Evolutionary conservation across 2,888 invertebrate genomes (phyloP).

Genomic region (Lutraria lutraria): DNA sequence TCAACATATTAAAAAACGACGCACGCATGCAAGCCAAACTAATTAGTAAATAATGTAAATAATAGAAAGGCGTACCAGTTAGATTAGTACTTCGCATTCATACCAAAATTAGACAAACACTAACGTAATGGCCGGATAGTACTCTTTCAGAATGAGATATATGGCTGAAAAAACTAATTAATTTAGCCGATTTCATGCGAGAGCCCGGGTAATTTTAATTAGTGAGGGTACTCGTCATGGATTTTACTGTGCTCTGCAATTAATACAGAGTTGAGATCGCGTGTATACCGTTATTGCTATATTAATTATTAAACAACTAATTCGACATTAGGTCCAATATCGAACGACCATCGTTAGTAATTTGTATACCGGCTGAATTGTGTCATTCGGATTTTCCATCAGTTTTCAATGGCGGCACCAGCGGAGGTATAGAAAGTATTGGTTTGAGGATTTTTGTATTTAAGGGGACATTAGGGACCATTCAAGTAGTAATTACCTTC

Average conservation of each 20-base stretch:
- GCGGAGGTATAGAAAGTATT: background rate
- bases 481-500: background rate
- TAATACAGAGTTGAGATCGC: slow-evolving; percentile 49
- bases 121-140: slow-evolving; percentile 11
- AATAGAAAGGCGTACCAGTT: background rate
- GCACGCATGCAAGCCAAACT: background rate
- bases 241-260: slow-evolving; percentile 39
- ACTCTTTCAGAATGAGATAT: background rate
- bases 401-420: background rate
- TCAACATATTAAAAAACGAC: background rate
- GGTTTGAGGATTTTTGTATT: background rate
- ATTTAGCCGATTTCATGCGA: slow-evolving; percentile 39
- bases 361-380: slow-evolving; percentile 14
- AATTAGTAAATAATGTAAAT: slow-evolving; percentile 7
- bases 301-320: slow-evolving; percentile 66
- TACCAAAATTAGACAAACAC: background rate
- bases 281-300: slow-evolving; percentile 63
- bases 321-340: slow-evolving; percentile 55
- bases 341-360: slow-evolving; percentile 49
- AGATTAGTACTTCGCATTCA: background rate
- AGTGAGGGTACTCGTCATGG: slow-evolving; percentile 33
- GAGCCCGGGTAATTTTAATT: slow-evolving; percentile 38
- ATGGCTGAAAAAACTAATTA: slow-evolving; percentile 37
- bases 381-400: background rate
- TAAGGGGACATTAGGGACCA: slow-evolving; percentile 14